Evolutionary conservation across 2,113 vertebrate species (phyloP).

Genomic region (Callospermophilus lateralis): DNA sequence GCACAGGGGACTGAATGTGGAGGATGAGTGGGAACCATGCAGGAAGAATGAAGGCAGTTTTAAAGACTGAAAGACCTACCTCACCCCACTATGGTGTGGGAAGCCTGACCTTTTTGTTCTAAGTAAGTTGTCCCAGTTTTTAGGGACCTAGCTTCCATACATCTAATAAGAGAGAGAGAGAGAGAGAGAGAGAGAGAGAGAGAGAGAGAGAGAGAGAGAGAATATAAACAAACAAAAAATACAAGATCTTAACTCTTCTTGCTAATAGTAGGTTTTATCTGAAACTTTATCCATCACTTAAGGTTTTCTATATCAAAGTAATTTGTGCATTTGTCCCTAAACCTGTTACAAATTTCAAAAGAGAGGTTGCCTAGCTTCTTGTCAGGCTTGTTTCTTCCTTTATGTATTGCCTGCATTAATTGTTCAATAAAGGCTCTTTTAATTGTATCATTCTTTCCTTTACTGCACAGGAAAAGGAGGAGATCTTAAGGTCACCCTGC

Average conservation of each 20-base stretch:
- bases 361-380: not conserved
- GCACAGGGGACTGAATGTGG: not conserved
- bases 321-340: not conserved
- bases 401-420: not conserved
- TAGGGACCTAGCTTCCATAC: not conserved
- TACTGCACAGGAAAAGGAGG: not conserved
- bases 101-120: not conserved
- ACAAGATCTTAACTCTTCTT: not conserved
- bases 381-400: not conserved
- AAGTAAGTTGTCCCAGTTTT: not conserved
- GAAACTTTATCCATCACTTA: not conserved
- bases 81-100: fast-evolving
- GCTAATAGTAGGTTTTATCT: not conserved
- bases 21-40: not conserved
- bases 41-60: not conserved
- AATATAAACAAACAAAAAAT: no score
- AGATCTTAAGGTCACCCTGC: not conserved
- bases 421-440: not conserved
- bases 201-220: no score
- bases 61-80: not conserved
- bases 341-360: not conserved
- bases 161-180: not conserved
- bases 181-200: no score
- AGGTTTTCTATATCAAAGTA: not conserved
- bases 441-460: not conserved